A percentile compares a stretch with the other conserved stretches of the same genome.
phyloP scores from a whole-genome alignment of 2,113 vertebrate genomes.

The Myocastor coypus region DNA sequence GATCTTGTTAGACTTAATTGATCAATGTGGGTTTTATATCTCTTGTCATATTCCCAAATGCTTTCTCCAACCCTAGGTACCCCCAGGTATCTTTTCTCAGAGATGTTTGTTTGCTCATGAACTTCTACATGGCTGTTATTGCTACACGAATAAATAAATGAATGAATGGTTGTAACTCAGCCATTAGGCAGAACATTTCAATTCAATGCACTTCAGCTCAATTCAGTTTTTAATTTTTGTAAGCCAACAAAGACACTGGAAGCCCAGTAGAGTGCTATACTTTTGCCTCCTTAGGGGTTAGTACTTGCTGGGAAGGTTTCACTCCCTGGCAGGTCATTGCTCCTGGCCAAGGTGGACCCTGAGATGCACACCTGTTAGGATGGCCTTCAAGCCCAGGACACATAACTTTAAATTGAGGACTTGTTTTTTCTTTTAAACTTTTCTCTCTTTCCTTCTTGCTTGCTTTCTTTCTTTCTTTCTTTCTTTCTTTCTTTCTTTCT shows the following conservation, averaged over 20 bases:
- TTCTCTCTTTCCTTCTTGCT: background rate
- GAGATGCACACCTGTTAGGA: background rate
- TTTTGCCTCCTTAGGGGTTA: background rate
- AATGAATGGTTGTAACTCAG: conserved; percentile 9
- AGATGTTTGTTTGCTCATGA: background rate
- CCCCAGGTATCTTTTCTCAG: conserved; percentile 11
- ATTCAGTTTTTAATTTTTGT: background rate
- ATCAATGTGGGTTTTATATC: background rate
- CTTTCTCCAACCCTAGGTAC: background rate
- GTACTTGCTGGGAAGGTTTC: background rate
- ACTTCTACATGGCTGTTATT: background rate
- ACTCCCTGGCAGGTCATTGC: background rate
- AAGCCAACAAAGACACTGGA: background rate
- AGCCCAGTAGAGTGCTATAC: background rate
- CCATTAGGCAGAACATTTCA: conserved; percentile 6
- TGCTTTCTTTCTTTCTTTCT: no score
- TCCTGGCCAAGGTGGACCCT: no score
- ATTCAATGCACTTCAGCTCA: background rate
- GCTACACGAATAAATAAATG: conserved; percentile 5
- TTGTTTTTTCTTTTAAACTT: background rate
- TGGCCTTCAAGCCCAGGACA: background rate
- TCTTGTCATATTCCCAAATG: background rate
- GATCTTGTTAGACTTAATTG: background rate
- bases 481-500: no score
- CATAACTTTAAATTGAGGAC: background rate